Evolutionary conservation across 2,888 invertebrate genomes (phyloP).

Genomic region (Ophraella communa): DNA sequence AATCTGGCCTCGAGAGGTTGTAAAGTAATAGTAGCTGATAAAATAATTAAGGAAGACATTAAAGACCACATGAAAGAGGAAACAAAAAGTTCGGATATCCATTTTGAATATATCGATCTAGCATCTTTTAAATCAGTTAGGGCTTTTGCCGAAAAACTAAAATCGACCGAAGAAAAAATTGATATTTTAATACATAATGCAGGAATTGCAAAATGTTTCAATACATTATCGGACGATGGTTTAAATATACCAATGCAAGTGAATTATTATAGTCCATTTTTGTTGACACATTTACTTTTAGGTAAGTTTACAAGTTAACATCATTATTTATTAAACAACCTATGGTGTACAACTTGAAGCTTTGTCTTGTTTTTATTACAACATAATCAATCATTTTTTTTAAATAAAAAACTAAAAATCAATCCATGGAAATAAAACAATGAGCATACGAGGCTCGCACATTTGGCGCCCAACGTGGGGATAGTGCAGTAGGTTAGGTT

Average conservation of each 20-base stretch:
- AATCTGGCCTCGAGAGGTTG: constrained; percentile 62
- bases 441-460: too few species aligned
- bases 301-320: constrained; percentile 48
- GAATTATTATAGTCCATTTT: constrained; percentile 74
- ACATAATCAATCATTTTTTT: too few species aligned
- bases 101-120: constrained; percentile 62
- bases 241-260: constrained; percentile 69
- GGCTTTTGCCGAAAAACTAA: constrained; percentile 67
- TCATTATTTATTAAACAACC: background rate
- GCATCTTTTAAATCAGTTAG: constrained; percentile 64
- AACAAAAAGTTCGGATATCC: constrained; percentile 53
- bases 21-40: constrained; percentile 63
- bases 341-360: background rate
- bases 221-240: constrained; percentile 62
- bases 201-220: constrained; percentile 64
- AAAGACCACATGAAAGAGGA: constrained; percentile 46
- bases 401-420: too few species aligned
- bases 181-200: constrained; percentile 73
- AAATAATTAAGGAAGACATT: constrained; percentile 43
- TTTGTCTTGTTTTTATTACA: too few species aligned
- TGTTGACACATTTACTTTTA: constrained; percentile 70
- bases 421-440: too few species aligned
- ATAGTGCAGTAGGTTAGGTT: too few species aligned
- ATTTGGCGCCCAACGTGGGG: too few species aligned
- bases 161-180: constrained; percentile 62